Conservation (phyloP, 2,888 invertebrate species). For the Protodeltote pygarga region DNA sequence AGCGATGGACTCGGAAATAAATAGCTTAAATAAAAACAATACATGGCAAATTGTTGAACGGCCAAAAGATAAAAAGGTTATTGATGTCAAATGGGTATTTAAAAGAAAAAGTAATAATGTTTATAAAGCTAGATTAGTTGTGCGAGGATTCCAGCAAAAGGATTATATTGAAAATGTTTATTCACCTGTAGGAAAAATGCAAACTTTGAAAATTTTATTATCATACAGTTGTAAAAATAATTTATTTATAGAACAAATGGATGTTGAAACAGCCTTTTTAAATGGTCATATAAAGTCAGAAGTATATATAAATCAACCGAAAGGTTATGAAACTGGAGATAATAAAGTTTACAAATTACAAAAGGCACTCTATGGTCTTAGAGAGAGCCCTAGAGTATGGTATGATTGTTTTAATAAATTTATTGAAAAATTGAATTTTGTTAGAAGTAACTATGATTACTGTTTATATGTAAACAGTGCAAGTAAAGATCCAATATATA, state of each 20-base stretch:
- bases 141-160: constrained; percentile 34
- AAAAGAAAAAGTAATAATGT: constrained; percentile 45
- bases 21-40: constrained; percentile 51
- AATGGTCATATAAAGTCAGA: constrained; percentile 44
- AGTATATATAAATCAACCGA: constrained; percentile 52
- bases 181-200: constrained; percentile 51
- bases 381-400: constrained; percentile 45
- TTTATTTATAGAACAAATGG: constrained; percentile 37
- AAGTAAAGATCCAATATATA: constrained; percentile 35
- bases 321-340: constrained; percentile 47
- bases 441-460: constrained; percentile 42
- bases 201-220: constrained; percentile 42
- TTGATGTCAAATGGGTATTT: constrained; percentile 56
- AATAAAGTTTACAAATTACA: constrained; percentile 54
- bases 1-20: constrained; percentile 54
- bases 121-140: constrained; percentile 22
- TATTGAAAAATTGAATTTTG: constrained; percentile 33
- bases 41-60: constrained; percentile 54
- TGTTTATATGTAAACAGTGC: constrained; percentile 40
- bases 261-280: constrained; percentile 53
- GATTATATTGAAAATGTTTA: constrained; percentile 31
- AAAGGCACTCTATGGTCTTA: constrained; percentile 50
- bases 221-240: constrained; percentile 47
- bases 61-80: constrained; percentile 49
- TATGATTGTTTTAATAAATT: constrained; percentile 34